Percentiles rank a stretch among this genome's conserved stretches.
These are phyloP conservation scores for Cynaeus angustus DNA, from an alignment of 2,888 invertebrate genomes.

Conservation along the genomic window DNA sequence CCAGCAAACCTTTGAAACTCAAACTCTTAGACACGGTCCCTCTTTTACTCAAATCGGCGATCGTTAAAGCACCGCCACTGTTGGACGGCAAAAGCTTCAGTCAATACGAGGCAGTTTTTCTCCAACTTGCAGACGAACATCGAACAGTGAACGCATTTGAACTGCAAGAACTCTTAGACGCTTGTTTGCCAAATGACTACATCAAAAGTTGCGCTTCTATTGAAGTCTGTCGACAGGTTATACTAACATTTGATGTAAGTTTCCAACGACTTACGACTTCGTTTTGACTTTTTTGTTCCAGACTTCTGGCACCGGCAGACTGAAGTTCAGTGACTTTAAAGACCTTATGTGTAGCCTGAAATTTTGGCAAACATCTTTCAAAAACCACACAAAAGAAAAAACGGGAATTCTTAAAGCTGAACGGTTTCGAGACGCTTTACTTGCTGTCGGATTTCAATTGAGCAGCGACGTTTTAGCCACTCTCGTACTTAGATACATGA, in stretches of 20 bases:
- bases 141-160: conserved; percentile 93
- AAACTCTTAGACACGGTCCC: conserved; percentile 82
- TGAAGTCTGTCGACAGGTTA: conserved; percentile 93
- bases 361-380: conserved; percentile 93
- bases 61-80: conserved; percentile 83
- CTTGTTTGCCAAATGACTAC: conserved; percentile 94
- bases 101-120: conserved; percentile 92
- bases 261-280: conserved; percentile 54
- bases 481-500: conserved; percentile 89
- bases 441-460: conserved; percentile 91
- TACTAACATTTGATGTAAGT: conserved; percentile 92
- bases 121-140: conserved; percentile 93
- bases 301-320: conserved; percentile 86
- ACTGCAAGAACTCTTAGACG: conserved; percentile 90
- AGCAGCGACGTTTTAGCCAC: conserved; percentile 89
- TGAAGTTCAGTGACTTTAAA: conserved; percentile 90
- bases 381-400: conserved; percentile 92
- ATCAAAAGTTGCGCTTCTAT: conserved; percentile 95
- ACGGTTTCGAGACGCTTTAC: conserved; percentile 85
- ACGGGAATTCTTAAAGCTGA: conserved; percentile 92
- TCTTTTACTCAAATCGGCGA: conserved; percentile 81
- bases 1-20: conserved; percentile 84
- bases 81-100: conserved; percentile 83
- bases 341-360: conserved; percentile 94
- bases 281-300: conserved; percentile 62